These are phyloP conservation scores for Pangasius krempfi DNA, from an alignment of 2,797 vertebrate genomes.

Conservation along the genomic window DNA sequence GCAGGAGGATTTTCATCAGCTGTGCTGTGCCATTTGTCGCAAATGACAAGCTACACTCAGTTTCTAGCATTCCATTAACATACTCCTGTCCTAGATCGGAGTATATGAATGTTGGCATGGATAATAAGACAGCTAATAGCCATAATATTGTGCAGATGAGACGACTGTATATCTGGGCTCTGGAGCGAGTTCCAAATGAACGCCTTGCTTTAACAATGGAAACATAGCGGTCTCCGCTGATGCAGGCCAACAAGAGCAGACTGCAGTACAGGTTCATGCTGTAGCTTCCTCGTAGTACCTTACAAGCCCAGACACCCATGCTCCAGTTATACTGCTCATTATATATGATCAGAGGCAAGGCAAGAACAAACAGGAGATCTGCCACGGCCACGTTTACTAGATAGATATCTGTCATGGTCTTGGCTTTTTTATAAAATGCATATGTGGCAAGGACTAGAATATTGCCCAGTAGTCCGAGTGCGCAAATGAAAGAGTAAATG, in stretches of 20 bases:
- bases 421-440: constrained; percentile 82
- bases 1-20: constrained; percentile 77
- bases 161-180: constrained; percentile 68
- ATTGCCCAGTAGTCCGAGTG: constrained; percentile 85
- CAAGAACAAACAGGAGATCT: constrained; percentile 85
- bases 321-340: constrained; percentile 82
- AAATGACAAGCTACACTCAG: constrained; percentile 77
- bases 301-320: constrained; percentile 79
- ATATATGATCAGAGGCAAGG: constrained; percentile 82
- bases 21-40: constrained; percentile 57
- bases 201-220: constrained; percentile 87
- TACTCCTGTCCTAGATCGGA: constrained; percentile 64
- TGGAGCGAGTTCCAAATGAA: constrained; percentile 77
- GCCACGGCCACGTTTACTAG: constrained; percentile 88
- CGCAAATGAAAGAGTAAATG: constrained; percentile 81
- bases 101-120: constrained; percentile 80
- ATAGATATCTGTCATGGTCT: constrained; percentile 90
- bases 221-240: constrained; percentile 87
- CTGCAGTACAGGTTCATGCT: constrained; percentile 90
- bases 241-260: constrained; percentile 88
- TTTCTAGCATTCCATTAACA: accelerated
- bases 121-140: constrained; percentile 75
- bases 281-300: constrained; percentile 80
- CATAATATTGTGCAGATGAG: constrained; percentile 81
- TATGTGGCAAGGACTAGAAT: constrained; percentile 86